These are phyloP conservation scores for Eutrigla gurnardus DNA, from an alignment of 2,797 vertebrate genomes.

Conservation along the genomic window DNA sequence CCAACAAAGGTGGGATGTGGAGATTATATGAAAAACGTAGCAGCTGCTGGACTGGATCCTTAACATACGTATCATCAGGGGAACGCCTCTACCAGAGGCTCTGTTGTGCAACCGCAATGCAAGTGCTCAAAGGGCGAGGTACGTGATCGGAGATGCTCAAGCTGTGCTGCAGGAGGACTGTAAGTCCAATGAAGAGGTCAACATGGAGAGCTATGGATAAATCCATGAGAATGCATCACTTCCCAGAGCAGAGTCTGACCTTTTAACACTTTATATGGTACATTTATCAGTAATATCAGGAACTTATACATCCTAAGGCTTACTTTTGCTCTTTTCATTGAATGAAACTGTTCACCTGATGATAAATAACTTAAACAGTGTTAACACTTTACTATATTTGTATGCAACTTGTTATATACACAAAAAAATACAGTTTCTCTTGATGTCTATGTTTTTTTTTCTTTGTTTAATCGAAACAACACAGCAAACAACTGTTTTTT, in stretches of 20 bases:
- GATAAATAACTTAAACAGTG: slow-evolving; percentile 70
- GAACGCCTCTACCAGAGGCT: slow-evolving; percentile 18
- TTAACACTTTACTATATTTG: slow-evolving; percentile 48
- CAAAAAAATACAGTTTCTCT: slow-evolving; percentile 7
- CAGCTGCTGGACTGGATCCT: slow-evolving; percentile 32
- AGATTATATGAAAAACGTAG: slow-evolving; percentile 83
- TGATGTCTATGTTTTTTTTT: slow-evolving; percentile 4
- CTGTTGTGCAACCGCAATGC: slow-evolving; percentile 21
- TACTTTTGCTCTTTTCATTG: slow-evolving; percentile 22
- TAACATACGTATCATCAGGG: not conserved
- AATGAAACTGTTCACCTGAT: slow-evolving; percentile 38
- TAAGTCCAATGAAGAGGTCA: slow-evolving; percentile 14
- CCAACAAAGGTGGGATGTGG: slow-evolving; percentile 89
- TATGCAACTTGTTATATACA: slow-evolving; percentile 20
- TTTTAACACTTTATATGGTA: slow-evolving; percentile 45
- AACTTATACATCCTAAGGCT: slow-evolving; percentile 32
- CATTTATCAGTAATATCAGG: not conserved
- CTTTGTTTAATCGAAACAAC: slow-evolving; percentile 45
- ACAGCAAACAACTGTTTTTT: slow-evolving; percentile 34
- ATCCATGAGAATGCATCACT: slow-evolving; percentile 43
- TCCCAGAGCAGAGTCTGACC: slow-evolving; percentile 29
- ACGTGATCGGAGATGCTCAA: slow-evolving; percentile 1
- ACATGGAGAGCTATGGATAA: not conserved
- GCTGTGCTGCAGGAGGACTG: slow-evolving; percentile 34
- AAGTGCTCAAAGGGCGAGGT: slow-evolving; percentile 8